Conservation (phyloP, 2,113 vertebrate genomes). For the Phoenicopterus ruber region DNA sequence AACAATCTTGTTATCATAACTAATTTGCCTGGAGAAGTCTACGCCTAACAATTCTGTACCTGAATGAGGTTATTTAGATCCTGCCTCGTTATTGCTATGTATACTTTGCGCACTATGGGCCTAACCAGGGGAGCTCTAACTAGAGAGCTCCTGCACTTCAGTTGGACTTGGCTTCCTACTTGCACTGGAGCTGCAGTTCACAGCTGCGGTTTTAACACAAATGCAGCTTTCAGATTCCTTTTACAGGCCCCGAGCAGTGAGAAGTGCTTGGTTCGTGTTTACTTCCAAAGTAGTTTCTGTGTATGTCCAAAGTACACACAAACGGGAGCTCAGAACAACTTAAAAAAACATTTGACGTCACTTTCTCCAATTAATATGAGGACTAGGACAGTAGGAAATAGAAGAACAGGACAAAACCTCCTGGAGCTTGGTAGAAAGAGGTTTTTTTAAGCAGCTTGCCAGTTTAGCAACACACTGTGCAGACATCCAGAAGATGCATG, state of each 20-base stretch:
- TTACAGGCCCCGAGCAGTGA: background rate
- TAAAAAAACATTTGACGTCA: background rate
- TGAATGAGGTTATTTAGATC: background rate
- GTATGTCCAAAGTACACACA: background rate
- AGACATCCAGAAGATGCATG: background rate
- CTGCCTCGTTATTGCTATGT: background rate
- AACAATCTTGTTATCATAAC: background rate
- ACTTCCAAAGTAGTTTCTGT: background rate
- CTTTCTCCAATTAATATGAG: background rate
- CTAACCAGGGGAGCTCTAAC: background rate
- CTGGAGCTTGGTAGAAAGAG: background rate
- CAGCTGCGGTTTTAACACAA: background rate
- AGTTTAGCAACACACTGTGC: background rate
- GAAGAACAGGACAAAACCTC: background rate
- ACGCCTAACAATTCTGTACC: background rate
- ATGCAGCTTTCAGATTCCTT: background rate
- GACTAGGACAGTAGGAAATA: background rate
- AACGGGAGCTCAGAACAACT: background rate
- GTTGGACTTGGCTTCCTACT: background rate
- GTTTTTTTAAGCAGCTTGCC: background rate
- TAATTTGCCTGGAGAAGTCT: background rate
- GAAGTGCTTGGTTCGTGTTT: background rate
- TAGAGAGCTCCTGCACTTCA: background rate
- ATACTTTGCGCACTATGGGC: background rate
- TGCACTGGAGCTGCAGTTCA: background rate